These are phyloP conservation scores for Colius striatus DNA, from an alignment of 2,113 vertebrate species.

Conservation along the genomic window DNA sequence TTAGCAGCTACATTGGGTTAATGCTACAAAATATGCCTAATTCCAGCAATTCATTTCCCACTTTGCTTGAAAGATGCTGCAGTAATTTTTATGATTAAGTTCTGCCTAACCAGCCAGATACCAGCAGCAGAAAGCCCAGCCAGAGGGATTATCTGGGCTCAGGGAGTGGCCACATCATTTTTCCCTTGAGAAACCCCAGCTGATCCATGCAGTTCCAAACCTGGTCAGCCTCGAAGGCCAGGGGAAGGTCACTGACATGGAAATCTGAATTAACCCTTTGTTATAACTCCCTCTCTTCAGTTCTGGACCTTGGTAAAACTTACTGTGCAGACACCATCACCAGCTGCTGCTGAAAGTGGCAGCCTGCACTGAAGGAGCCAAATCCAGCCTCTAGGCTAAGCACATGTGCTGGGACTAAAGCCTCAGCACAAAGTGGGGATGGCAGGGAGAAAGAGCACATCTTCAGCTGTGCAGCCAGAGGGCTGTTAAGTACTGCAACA, in stretches of 20 bases:
- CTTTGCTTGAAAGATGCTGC: slow-evolving; percentile 2
- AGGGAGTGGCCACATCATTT: slow-evolving; percentile 18
- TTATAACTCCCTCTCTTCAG: neutral
- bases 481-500: rapidly evolving
- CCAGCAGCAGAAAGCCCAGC: neutral
- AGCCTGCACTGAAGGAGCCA: neutral
- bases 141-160: slow-evolving; percentile 38
- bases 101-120: slow-evolving; percentile 2
- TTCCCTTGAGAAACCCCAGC: neutral
- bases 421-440: neutral
- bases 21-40: neutral
- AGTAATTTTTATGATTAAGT: neutral
- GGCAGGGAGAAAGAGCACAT: neutral
- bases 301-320: neutral
- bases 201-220: neutral
- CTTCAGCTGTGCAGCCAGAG: neutral
- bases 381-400: neutral
- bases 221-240: neutral
- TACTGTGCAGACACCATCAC: neutral
- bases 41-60: neutral
- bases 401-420: neutral
- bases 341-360: neutral
- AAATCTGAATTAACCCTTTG: neutral
- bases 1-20: neutral
- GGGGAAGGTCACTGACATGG: neutral